Evolutionary conservation across 2,888 invertebrate species (phyloP).

Genomic region (Lagria hirta): DNA sequence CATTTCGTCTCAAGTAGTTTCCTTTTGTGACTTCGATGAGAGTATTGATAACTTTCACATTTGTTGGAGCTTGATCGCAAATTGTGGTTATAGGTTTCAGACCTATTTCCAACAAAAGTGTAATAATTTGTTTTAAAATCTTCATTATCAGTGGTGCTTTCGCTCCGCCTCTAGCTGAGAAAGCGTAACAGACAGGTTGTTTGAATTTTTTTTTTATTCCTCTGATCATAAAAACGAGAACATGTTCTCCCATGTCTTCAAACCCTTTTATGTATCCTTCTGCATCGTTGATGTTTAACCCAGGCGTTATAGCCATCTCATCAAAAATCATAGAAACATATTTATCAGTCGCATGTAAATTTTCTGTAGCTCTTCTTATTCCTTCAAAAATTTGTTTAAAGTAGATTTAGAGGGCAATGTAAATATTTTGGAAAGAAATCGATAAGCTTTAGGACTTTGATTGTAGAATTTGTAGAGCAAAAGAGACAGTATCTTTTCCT

Average conservation of each 20-base stretch:
- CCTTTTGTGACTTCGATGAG: not conserved
- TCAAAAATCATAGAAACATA: not conserved
- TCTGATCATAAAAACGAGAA: slow-evolving; percentile 2
- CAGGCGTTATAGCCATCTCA: too few relatives aligned
- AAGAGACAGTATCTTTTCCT: slow-evolving; percentile 2
- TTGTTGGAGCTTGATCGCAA: slow-evolving; percentile 7
- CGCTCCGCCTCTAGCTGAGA: slow-evolving; percentile 1
- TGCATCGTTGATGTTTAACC: too few relatives aligned
- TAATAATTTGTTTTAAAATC: not conserved
- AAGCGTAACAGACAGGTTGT: slow-evolving; percentile 2
- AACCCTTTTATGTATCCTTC: not conserved
- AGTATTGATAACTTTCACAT: slow-evolving; percentile 3
- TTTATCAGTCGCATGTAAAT: not conserved
- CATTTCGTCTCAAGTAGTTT: not conserved
- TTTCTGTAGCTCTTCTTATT: not conserved
- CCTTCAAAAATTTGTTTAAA: not conserved
- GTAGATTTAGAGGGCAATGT: slow-evolving; percentile 4
- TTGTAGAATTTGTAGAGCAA: slow-evolving; percentile 1
- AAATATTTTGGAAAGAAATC: slow-evolving; percentile 6
- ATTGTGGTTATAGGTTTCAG: slow-evolving; percentile 3
- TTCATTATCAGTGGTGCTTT: not conserved
- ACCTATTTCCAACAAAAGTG: not conserved
- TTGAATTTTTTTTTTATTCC: slow-evolving; percentile 4
- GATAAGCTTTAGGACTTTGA: slow-evolving; percentile 8
- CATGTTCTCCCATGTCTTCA: not conserved